phyloP scores from a whole-genome alignment of 2,888 invertebrate genomes.

The Drosophila nigricruria region DNA sequence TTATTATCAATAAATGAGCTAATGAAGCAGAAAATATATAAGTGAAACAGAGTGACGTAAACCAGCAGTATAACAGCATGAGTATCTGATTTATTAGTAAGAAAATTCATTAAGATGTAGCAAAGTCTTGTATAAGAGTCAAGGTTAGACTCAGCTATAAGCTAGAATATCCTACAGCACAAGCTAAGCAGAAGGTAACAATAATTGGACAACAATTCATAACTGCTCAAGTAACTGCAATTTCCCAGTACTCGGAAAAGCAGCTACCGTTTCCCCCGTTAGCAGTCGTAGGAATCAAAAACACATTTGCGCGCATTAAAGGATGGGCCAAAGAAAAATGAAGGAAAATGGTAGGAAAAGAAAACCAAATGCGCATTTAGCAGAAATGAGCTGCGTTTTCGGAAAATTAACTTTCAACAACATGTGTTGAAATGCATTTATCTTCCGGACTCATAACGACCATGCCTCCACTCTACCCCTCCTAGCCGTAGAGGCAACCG shows the following conservation, averaged over 20 bases:
- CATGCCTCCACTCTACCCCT: neutral
- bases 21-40: too few relatives aligned
- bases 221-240: slow-evolving; percentile 18
- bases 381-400: slow-evolving; percentile 77
- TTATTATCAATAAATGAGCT: too few relatives aligned
- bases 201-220: slow-evolving; percentile 27
- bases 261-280: slow-evolving; percentile 1
- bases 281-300: slow-evolving; percentile 63
- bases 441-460: slow-evolving; percentile 70
- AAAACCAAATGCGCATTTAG: slow-evolving; percentile 72
- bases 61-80: neutral
- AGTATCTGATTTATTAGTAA: neutral
- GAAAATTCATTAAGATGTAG: neutral
- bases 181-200: neutral
- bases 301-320: slow-evolving; percentile 68
- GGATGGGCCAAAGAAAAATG: slow-evolving; percentile 26
- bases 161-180: neutral
- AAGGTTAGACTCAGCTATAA: neutral
- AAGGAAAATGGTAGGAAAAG: slow-evolving; percentile 7
- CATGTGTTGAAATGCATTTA: slow-evolving; percentile 81
- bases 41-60: too few relatives aligned
- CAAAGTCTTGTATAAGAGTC: neutral
- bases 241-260: neutral
- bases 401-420: slow-evolving; percentile 82
- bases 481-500: slow-evolving; percentile 10